Percentiles rank a stretch among this genome's conserved stretches.
Conservation (phyloP, 2,113 vertebrate genomes). For the Nycticorax nycticorax region DNA sequence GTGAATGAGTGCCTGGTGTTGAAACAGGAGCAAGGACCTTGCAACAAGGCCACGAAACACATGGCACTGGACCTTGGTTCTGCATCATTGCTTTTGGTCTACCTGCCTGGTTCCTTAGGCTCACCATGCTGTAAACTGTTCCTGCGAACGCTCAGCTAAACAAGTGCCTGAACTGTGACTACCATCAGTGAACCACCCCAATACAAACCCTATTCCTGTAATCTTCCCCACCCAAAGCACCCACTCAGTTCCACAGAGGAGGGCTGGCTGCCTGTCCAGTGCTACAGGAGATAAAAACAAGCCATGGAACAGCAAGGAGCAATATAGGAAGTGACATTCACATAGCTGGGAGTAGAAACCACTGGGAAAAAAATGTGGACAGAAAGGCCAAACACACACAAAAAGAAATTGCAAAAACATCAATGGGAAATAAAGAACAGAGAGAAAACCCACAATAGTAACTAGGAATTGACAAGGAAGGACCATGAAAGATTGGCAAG, state of each 20-base stretch:
- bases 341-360: background rate
- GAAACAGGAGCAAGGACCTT: background rate
- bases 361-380: background rate
- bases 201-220: background rate
- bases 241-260: background rate
- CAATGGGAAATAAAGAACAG: background rate
- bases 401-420: background rate
- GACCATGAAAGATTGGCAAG: background rate
- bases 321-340: background rate
- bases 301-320: background rate
- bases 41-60: background rate
- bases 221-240: background rate
- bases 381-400: background rate
- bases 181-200: background rate
- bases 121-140: background rate
- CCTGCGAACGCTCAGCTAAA: background rate
- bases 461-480: background rate
- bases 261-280: background rate
- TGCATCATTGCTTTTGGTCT: background rate
- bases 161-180: background rate
- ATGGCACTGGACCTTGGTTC: background rate
- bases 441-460: background rate
- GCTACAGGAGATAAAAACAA: background rate
- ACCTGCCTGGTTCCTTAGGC: background rate
- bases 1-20: background rate